A percentile compares a stretch with the other conserved stretches of the same genome.
These are phyloP conservation scores for Chaetophractus vellerosus DNA, from an alignment of 2,797 vertebrate species.

Conservation along the genomic window DNA sequence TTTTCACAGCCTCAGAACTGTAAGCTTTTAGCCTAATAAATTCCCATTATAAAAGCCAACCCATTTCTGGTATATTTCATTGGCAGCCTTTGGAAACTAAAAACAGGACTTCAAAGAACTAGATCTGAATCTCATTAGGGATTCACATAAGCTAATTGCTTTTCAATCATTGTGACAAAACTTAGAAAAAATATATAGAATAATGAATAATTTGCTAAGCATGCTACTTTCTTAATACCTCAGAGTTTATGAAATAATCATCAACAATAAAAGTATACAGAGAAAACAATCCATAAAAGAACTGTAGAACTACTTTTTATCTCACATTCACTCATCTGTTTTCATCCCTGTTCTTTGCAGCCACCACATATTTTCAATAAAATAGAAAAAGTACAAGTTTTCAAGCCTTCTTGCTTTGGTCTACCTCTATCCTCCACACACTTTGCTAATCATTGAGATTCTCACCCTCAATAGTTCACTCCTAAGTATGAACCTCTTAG, in stretches of 20 bases:
- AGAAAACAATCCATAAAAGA: conserved; percentile 2
- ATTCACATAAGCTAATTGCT: conserved; percentile 5
- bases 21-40: no score
- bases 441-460: conserved; percentile 43
- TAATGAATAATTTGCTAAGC: conserved; percentile 20
- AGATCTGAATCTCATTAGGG: not conserved
- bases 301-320: not conserved
- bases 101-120: not conserved
- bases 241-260: not conserved
- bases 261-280: not conserved
- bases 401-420: not conserved
- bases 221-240: conserved; percentile 14
- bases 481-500: not conserved
- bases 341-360: conserved; percentile 58
- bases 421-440: not conserved
- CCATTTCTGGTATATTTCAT: no score
- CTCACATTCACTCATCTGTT: conserved; percentile 14
- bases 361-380: conserved; percentile 3
- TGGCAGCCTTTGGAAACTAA: no score
- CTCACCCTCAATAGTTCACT: conserved; percentile 1
- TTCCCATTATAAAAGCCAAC: no score
- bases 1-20: no score
- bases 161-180: conserved; percentile 36
- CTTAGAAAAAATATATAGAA: not conserved
- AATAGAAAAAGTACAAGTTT: conserved; percentile 36